Conservation (phyloP, 1,140 invertebrate genomes). For the Lerema accius region DNA sequence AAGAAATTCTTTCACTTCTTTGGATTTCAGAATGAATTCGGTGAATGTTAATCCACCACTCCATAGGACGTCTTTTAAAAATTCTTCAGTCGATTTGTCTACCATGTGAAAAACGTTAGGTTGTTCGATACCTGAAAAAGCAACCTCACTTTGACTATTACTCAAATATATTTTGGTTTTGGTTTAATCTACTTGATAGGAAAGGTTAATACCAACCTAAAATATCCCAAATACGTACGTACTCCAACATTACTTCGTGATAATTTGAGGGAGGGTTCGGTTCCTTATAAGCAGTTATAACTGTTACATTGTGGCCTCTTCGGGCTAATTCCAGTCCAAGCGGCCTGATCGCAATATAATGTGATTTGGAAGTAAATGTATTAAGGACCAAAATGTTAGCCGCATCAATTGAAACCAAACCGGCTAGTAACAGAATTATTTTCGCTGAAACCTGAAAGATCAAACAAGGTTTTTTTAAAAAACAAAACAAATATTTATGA, state of each 20-base stretch:
- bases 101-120: conserved; percentile 38
- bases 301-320: conserved; percentile 76
- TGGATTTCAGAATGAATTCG: conserved; percentile 74
- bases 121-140: conserved; percentile 33
- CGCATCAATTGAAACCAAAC: conserved; percentile 5
- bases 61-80: conserved; percentile 37
- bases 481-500: too few species aligned
- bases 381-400: conserved; percentile 18
- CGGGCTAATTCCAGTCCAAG: conserved; percentile 63
- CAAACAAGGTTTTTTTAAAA: too few species aligned
- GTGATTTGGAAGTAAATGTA: conserved; percentile 62
- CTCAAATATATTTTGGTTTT: too few species aligned
- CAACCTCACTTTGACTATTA: too few species aligned
- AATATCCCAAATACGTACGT: conserved; percentile 37
- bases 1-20: conserved; percentile 69
- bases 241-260: conserved; percentile 41
- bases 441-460: neutral
- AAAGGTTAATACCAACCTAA: conserved; percentile 34
- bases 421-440: neutral
- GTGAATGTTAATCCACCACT: conserved; percentile 57
- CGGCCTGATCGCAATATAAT: conserved; percentile 62
- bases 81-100: conserved; percentile 35
- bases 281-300: conserved; percentile 56
- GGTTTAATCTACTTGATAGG: too few species aligned
- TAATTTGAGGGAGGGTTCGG: conserved; percentile 38